These are phyloP conservation scores for Trissolcus japonicus DNA, from an alignment of 2,888 invertebrate species.

Conservation along the genomic window DNA sequence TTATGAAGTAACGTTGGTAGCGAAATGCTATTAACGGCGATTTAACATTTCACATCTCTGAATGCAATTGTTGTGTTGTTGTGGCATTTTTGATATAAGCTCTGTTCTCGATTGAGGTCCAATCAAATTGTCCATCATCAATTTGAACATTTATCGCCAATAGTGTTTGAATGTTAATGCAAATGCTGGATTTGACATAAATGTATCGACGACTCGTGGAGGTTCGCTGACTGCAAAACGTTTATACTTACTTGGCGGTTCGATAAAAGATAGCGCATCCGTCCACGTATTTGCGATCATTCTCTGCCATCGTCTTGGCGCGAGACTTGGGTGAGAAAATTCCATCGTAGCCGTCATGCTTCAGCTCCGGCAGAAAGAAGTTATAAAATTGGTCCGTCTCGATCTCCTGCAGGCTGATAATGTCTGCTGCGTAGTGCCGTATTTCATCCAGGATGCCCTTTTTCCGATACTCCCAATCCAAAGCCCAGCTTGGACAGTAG, in stretches of 20 bases:
- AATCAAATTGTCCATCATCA: neutral
- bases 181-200: no score
- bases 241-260: slow-evolving; percentile 88
- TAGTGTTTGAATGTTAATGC: no score
- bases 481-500: slow-evolving; percentile 99
- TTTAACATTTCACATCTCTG: slow-evolving; percentile 1
- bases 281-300: slow-evolving; percentile 97
- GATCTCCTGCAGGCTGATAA: slow-evolving; percentile 98
- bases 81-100: slow-evolving; percentile 13
- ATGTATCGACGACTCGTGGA: no score
- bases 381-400: slow-evolving; percentile 99
- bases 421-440: slow-evolving; percentile 96
- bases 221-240: slow-evolving; percentile 21
- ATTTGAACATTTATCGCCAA: no score
- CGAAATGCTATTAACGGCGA: slow-evolving; percentile 23
- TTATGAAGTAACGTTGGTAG: slow-evolving; percentile 22
- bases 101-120: slow-evolving; percentile 14
- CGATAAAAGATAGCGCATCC: slow-evolving; percentile 99
- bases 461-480: slow-evolving; percentile 99
- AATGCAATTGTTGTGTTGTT: slow-evolving; percentile 10
- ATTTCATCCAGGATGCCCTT: slow-evolving; percentile 98
- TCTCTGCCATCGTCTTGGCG: slow-evolving; percentile 98
- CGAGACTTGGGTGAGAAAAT: slow-evolving; percentile 99
- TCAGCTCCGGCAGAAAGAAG: slow-evolving; percentile 96
- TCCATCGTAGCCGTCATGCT: slow-evolving; percentile 93